Percentiles rank a stretch among this genome's conserved stretches.
These are phyloP conservation scores for Brachionus plicatilis DNA, from an alignment of 1,140 invertebrate species.

Conservation along the genomic window DNA sequence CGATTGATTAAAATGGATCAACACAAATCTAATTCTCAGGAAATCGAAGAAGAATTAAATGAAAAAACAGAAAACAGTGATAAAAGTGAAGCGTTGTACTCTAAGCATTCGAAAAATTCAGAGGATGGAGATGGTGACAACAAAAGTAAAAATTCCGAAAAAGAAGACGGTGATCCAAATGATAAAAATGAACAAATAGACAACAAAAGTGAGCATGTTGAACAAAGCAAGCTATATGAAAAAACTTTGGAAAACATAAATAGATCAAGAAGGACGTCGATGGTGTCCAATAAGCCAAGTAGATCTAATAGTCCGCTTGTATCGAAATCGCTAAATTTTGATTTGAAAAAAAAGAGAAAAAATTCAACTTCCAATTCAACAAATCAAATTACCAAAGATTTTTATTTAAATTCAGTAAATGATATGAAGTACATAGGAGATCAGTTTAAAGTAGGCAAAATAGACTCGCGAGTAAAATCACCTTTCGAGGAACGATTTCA, in stretches of 20 bases:
- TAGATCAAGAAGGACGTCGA: neutral
- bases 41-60: neutral
- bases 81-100: neutral
- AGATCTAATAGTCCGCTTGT: neutral
- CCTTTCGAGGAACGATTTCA: neutral
- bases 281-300: neutral
- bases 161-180: neutral
- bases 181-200: neutral
- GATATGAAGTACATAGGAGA: conserved; percentile 24
- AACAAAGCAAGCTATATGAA: neutral
- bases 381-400: neutral
- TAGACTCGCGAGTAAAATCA: neutral
- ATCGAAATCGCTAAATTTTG: neutral
- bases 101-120: neutral
- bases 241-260: neutral
- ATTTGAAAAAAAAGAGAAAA: neutral
- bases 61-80: neutral
- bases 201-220: neutral
- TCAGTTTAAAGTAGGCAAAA: conserved; percentile 13
- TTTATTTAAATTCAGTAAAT: conserved; percentile 2
- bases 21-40: neutral
- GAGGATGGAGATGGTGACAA: neutral
- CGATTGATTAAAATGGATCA: neutral
- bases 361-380: neutral
- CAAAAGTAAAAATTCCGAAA: neutral